A percentile compares a stretch with the other conserved stretches of the same genome.
These are phyloP conservation scores for Cyclina sinensis DNA, from an alignment of 1,140 invertebrate species.

Conservation along the genomic window DNA sequence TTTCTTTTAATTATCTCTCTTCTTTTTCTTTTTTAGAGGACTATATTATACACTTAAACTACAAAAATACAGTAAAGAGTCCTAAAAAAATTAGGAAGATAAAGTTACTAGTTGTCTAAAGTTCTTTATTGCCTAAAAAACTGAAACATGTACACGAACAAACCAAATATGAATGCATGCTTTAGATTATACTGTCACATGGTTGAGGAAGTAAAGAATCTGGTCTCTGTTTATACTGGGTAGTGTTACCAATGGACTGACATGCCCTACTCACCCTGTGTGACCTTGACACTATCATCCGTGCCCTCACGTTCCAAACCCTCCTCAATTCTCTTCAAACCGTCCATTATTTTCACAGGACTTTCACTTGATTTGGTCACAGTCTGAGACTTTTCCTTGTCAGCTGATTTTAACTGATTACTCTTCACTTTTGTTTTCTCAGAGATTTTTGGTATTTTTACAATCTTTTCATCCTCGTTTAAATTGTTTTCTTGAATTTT, in stretches of 20 bases:
- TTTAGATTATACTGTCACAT: too few species aligned
- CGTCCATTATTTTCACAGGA: constrained; percentile 46
- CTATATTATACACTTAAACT: too few species aligned
- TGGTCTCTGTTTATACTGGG: neutral
- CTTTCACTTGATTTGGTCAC: neutral
- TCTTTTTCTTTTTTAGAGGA: too few species aligned
- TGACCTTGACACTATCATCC: constrained; percentile 3
- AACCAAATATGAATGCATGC: too few species aligned
- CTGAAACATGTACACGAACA: too few species aligned
- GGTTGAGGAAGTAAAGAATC: too few species aligned
- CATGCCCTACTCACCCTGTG: constrained; percentile 52
- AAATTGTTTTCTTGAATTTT: constrained; percentile 18
- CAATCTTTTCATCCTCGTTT: neutral
- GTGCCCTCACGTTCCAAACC: neutral
- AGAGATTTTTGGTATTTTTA: neutral
- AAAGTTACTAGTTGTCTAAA: too few species aligned
- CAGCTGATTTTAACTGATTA: neutral
- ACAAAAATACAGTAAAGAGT: too few species aligned
- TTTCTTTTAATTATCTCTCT: too few species aligned
- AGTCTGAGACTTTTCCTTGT: neutral
- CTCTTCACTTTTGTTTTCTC: constrained; percentile 5
- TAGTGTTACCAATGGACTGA: constrained; percentile 38
- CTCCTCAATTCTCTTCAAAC: constrained; percentile 9
- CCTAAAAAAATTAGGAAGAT: too few species aligned
- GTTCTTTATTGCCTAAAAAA: too few species aligned